A percentile compares a stretch with the other conserved stretches of the same genome.
phyloP scores from a whole-genome alignment of 1,140 invertebrate species.

The Heliconius eleuchia region DNA sequence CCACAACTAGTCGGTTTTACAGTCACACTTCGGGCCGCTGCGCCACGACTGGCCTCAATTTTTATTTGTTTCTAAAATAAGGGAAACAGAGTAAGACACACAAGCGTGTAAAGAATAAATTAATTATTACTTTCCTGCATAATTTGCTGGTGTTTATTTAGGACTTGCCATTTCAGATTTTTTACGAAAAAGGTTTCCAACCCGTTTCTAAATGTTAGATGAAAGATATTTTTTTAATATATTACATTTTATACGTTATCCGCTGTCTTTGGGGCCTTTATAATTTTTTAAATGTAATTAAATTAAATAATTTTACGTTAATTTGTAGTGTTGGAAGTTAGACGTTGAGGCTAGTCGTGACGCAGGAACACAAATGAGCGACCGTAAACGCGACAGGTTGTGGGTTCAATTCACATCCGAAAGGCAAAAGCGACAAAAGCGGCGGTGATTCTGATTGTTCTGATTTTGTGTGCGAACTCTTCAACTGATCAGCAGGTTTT shows the following conservation, averaged over 20 bases:
- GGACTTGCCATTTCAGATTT: constrained; percentile 31
- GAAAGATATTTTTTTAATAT: constrained; percentile 9
- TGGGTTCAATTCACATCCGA: too few species aligned
- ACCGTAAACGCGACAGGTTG: too few species aligned
- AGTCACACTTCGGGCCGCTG: too few species aligned
- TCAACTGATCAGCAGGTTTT: too few species aligned
- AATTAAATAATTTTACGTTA: neutral
- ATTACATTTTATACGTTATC: neutral
- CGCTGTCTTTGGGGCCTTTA: neutral
- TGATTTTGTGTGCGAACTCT: too few species aligned
- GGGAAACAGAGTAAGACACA: neutral
- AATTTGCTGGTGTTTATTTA: constrained; percentile 47
- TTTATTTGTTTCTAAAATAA: neutral
- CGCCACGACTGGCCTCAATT: neutral
- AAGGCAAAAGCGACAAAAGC: too few species aligned
- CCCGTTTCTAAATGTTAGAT: constrained; percentile 11
- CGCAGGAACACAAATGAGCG: too few species aligned
- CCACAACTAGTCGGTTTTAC: too few species aligned
- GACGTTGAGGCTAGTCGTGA: too few species aligned
- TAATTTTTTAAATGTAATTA: neutral
- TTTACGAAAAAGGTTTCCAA: neutral
- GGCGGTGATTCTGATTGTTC: too few species aligned
- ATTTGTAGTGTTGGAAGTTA: too few species aligned
- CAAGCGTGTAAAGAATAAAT: constrained; percentile 43
- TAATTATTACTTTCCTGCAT: constrained; percentile 53